Evolutionary conservation across 2,113 vertebrate genomes (phyloP).

Genomic region (Bufo bufo): DNA sequence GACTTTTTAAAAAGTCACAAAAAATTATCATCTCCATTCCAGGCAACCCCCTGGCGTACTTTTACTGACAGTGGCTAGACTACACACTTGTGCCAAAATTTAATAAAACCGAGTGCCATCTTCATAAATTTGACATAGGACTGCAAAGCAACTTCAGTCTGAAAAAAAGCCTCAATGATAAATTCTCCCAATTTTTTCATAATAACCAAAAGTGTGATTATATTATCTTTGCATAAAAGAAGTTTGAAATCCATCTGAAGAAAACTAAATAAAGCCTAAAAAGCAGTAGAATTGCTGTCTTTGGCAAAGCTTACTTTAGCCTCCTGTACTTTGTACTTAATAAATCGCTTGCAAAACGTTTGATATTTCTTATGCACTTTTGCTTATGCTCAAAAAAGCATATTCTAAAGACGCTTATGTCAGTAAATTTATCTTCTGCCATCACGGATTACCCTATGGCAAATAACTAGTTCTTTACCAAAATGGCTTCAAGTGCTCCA

Average conservation of each 20-base stretch:
- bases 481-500: neutral
- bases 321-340: neutral
- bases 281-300: neutral
- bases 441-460: conserved; percentile 3
- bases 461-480: conserved; percentile 15
- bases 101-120: too few relatives aligned
- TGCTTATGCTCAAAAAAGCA: conserved; percentile 2
- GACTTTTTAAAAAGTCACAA: too few relatives aligned
- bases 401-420: neutral
- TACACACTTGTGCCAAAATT: too few relatives aligned
- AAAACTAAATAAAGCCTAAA: neutral
- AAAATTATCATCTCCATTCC: too few relatives aligned
- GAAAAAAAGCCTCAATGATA: too few relatives aligned
- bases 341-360: neutral
- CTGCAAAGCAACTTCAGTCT: too few relatives aligned
- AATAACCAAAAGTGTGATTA: neutral
- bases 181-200: too few relatives aligned
- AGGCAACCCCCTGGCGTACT: too few relatives aligned
- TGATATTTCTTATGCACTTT: conserved; percentile 3
- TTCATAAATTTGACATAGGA: too few relatives aligned
- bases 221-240: neutral
- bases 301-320: neutral
- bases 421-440: neutral
- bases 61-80: too few relatives aligned
- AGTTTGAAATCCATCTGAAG: neutral